Percentiles rank a stretch among this genome's conserved stretches.
Evolutionary conservation across 2,113 vertebrate species (phyloP).

Genomic region (Ivindomyrus marchei): DNA sequence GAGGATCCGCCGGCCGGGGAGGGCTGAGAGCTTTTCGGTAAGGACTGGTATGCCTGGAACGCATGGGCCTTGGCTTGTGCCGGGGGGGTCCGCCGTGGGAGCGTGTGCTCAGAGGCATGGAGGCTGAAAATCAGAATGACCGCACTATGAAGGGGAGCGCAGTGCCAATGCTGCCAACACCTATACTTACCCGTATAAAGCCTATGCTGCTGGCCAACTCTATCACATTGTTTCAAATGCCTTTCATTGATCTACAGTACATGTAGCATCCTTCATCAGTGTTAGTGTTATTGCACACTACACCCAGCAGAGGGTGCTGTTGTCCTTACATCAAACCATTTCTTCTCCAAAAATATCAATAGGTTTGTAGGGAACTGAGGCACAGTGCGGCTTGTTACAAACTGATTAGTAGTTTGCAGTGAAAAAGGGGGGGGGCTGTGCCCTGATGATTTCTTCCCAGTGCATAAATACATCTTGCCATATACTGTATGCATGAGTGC

Average conservation of each 20-base stretch:
- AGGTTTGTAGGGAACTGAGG: neutral
- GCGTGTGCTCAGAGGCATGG: constrained; percentile 64
- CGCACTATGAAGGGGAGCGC: neutral
- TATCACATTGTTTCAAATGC: neutral
- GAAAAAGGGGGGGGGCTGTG: neutral
- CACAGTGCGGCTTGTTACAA: neutral
- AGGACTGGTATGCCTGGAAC: constrained; percentile 77
- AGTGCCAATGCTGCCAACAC: neutral
- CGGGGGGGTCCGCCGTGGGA: constrained; percentile 72
- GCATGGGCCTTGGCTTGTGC: constrained; percentile 65
- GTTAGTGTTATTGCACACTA: neutral
- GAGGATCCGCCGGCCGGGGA: constrained; percentile 70
- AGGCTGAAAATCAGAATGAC: constrained; percentile 51
- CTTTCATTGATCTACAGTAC: neutral
- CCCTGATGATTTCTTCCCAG: neutral
- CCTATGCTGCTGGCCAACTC: neutral
- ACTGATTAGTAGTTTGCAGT: neutral
- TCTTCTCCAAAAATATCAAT: neutral
- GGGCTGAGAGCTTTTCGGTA: constrained; percentile 79
- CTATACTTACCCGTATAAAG: neutral
- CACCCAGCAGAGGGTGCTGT: neutral
- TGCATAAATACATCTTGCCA: neutral
- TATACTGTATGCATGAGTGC: neutral
- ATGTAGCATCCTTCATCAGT: neutral
- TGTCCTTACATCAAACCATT: neutral